Conservation (phyloP, 2,888 invertebrate species). For the Brachyopa scutellaris region DNA sequence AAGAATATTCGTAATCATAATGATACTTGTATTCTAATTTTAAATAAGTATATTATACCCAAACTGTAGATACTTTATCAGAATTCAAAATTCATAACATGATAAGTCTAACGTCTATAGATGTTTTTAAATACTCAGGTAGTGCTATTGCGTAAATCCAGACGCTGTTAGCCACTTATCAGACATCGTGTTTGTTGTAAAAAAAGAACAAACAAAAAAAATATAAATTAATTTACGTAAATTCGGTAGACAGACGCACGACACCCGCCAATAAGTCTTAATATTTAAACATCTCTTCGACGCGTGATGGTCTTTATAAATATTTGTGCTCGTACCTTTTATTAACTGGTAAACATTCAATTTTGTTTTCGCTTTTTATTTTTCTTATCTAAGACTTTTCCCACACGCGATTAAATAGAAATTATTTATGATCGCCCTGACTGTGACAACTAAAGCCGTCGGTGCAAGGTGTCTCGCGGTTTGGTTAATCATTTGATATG, state of each 20-base stretch:
- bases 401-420: background rate
- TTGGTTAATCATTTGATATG: background rate
- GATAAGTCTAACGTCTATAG: too few species aligned
- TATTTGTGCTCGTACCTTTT: too few species aligned
- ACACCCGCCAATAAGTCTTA: background rate
- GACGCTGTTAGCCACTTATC: background rate
- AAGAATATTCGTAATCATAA: too few species aligned
- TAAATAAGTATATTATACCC: too few species aligned
- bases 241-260: conserved; percentile 1
- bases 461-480: background rate
- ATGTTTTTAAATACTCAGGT: too few species aligned
- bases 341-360: background rate
- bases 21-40: too few species aligned
- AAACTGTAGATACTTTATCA: too few species aligned
- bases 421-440: background rate
- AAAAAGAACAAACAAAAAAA: background rate
- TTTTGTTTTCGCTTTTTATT: background rate
- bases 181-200: background rate
- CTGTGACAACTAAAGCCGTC: background rate
- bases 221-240: background rate
- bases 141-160: conserved; percentile 17
- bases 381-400: background rate
- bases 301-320: conserved; percentile 1
- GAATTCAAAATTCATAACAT: too few species aligned
- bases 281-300: background rate